Percentiles rank a stretch among this genome's conserved stretches.
Conservation (phyloP, 2,113 vertebrate species). For the Panthera leo region DNA sequence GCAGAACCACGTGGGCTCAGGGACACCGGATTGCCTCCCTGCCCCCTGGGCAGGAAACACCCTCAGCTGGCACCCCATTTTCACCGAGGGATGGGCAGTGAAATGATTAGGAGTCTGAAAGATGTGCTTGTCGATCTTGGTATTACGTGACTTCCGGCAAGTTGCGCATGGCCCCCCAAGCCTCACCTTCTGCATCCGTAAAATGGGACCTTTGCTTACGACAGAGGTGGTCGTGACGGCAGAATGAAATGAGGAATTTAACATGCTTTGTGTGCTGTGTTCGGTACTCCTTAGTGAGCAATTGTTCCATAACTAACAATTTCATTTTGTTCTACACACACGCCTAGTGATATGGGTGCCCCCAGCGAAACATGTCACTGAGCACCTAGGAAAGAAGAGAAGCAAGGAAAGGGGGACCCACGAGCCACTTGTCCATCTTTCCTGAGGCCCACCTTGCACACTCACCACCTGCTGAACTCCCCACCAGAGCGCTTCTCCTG, state of each 20-base stretch:
- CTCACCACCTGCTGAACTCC: no score
- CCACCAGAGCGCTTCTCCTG: background rate
- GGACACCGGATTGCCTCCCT: background rate
- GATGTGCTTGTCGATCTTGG: background rate
- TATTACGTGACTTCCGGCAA: background rate
- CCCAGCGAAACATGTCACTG: background rate
- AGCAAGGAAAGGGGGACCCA: accelerated
- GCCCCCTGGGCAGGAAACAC: background rate
- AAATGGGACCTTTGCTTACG: background rate
- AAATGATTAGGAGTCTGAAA: background rate
- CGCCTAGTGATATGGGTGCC: accelerated
- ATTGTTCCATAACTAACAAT: accelerated
- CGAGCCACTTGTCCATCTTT: accelerated
- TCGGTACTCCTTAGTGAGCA: no score
- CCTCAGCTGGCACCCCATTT: background rate
- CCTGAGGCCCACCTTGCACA: background rate
- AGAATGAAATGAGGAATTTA: background rate
- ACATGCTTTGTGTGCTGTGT: background rate
- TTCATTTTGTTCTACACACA: background rate
- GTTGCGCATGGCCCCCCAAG: background rate
- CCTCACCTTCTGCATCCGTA: background rate
- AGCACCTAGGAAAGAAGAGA: background rate
- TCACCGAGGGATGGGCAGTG: background rate
- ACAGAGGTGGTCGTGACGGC: background rate
- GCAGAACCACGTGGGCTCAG: background rate